phyloP scores from a whole-genome alignment of 1,140 invertebrate species.

The Ylistrum balloti region DNA sequence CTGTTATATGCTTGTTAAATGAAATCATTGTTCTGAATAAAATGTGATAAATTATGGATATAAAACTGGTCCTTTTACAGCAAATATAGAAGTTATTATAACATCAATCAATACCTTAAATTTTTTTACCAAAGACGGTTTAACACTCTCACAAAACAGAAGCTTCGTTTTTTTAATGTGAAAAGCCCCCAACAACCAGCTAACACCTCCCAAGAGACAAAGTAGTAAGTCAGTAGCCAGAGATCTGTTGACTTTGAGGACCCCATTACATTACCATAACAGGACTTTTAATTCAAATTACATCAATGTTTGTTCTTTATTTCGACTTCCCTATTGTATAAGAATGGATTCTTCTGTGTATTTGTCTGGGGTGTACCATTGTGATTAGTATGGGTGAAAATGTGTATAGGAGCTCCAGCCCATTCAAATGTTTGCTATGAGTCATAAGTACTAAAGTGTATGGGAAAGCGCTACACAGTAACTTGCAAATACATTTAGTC shows the following conservation, averaged over 20 bases:
- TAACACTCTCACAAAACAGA: not conserved
- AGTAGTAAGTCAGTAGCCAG: not conserved
- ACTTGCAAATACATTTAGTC: constrained; percentile 17
- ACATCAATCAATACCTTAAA: not conserved
- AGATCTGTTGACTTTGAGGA: constrained; percentile 4
- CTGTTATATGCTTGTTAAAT: constrained; percentile 12
- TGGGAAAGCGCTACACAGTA: not conserved
- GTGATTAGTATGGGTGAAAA: not conserved
- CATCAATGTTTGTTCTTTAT: not conserved
- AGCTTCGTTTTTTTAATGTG: not conserved
- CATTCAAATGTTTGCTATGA: not conserved
- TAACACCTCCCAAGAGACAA: not conserved
- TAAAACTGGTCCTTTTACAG: not conserved
- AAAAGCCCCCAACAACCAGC: not conserved
- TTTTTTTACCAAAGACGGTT: not conserved
- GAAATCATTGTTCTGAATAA: not conserved
- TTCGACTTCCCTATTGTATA: not conserved
- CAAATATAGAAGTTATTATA: not conserved
- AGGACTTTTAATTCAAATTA: constrained; percentile 33
- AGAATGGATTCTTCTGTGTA: not conserved
- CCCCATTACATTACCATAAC: constrained; percentile 1
- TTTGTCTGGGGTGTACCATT: constrained; percentile 7
- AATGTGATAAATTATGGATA: not conserved
- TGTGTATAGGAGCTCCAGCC: not conserved
- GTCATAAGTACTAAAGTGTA: constrained; percentile 6